phyloP scores from a whole-genome alignment of 2,113 vertebrate species.

The Nothoprocta perdicaria region DNA sequence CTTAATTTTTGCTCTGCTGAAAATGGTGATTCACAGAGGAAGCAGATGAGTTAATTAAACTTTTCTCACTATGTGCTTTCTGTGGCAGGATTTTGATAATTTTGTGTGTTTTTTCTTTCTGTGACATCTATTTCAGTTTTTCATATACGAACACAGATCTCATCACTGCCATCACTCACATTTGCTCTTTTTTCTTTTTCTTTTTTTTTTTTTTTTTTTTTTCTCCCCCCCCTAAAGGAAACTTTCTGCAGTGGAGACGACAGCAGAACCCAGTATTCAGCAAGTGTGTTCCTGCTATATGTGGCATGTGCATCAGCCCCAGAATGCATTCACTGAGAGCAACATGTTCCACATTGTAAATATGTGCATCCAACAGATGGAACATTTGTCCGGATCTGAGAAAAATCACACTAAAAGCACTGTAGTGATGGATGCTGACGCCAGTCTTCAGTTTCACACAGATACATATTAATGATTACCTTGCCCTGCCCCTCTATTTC shows the following conservation, averaged over 20 bases:
- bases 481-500: neutral
- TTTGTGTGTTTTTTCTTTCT: neutral
- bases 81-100: neutral
- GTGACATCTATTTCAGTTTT: neutral
- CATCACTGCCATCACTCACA: neutral
- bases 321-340: neutral
- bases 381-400: neutral
- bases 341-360: slow-evolving; percentile 1
- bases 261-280: neutral
- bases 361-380: slow-evolving; percentile 28
- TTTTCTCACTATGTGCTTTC: neutral
- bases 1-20: neutral
- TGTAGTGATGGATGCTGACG: neutral
- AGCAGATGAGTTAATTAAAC: neutral
- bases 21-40: neutral
- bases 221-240: neutral
- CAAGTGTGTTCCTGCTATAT: neutral
- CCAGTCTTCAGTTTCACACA: neutral
- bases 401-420: neutral
- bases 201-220: too few relatives aligned
- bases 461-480: neutral
- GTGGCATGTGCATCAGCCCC: neutral
- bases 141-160: neutral
- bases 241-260: neutral
- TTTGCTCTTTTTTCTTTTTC: neutral